phyloP scores from a whole-genome alignment of 1,140 invertebrate species.

The Plodia interpunctella region DNA sequence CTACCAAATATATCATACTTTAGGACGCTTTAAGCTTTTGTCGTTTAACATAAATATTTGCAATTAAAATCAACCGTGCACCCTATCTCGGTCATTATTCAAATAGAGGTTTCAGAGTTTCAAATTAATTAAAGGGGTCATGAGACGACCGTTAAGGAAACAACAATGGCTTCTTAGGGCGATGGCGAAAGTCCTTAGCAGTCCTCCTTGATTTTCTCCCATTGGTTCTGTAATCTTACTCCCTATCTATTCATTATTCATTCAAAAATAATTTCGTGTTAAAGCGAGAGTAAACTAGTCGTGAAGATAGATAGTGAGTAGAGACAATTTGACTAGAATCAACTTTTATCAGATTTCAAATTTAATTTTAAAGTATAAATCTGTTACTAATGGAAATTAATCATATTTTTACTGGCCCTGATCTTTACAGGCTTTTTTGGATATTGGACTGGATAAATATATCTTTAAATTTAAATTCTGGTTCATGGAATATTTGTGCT shows the following conservation, averaged over 20 bases:
- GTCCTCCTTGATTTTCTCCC: neutral
- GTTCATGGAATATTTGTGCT: too few relatives aligned
- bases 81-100: conserved; percentile 74
- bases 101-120: conserved; percentile 74
- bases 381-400: too few relatives aligned
- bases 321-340: too few relatives aligned
- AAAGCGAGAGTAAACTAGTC: too few relatives aligned
- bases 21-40: conserved; percentile 48
- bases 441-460: too few relatives aligned
- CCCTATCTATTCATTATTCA: neutral
- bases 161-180: conserved; percentile 48
- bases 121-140: conserved; percentile 76
- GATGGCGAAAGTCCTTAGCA: conserved; percentile 1
- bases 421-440: too few relatives aligned
- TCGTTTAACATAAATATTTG: conserved; percentile 76
- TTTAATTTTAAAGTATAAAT: too few relatives aligned
- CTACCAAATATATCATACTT: conserved; percentile 59
- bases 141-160: conserved; percentile 75
- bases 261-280: too few relatives aligned
- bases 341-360: too few relatives aligned
- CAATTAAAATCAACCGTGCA: conserved; percentile 73
- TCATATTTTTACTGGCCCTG: too few relatives aligned
- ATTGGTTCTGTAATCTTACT: neutral
- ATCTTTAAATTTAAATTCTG: too few relatives aligned
- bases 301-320: too few relatives aligned